Percentiles rank a stretch among this genome's conserved stretches.
Evolutionary conservation across 2,888 invertebrate species (phyloP).

Genomic region (Nephrocerus scutellatus): DNA sequence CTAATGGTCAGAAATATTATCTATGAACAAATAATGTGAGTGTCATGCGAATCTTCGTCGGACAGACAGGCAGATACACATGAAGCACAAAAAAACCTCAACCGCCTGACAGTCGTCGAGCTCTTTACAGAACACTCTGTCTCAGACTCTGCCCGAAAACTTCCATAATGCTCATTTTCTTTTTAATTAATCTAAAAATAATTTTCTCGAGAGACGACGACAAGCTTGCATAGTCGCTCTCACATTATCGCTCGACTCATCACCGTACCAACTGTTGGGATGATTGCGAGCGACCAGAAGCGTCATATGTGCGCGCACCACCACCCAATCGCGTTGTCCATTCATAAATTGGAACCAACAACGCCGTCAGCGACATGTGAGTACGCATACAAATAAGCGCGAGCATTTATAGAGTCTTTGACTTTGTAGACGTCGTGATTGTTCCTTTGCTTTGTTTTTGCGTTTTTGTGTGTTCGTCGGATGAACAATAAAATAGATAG

Average conservation of each 20-base stretch:
- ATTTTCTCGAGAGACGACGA: constrained; percentile 11
- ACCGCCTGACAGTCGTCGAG: constrained; percentile 5
- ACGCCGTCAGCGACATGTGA: constrained; percentile 7
- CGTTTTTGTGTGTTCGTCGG: background rate
- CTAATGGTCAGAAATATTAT: no score
- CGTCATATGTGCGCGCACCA: no score
- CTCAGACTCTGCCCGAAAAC: background rate
- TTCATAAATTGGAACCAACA: constrained; percentile 12
- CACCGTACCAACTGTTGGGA: background rate
- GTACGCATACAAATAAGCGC: constrained; percentile 17
- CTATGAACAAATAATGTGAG: no score
- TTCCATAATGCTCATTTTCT: constrained; percentile 1
- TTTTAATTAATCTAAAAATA: constrained; percentile 9
- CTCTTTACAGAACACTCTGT: background rate
- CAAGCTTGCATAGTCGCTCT: background rate
- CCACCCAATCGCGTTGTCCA: constrained; percentile 4
- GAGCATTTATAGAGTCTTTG: constrained; percentile 13
- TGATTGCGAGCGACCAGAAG: constrained; percentile 11
- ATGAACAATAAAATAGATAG: background rate
- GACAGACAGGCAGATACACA: no score
- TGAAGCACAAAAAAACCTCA: constrained; percentile 1
- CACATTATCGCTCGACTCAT: constrained; percentile 6
- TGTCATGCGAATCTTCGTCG: no score
- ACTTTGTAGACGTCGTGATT: background rate
- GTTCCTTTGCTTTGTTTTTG: background rate